A percentile compares a stretch with the other conserved stretches of the same genome.
phyloP scores from a whole-genome alignment of 2,888 invertebrate species.

The Acanthoscelides obtectus region DNA sequence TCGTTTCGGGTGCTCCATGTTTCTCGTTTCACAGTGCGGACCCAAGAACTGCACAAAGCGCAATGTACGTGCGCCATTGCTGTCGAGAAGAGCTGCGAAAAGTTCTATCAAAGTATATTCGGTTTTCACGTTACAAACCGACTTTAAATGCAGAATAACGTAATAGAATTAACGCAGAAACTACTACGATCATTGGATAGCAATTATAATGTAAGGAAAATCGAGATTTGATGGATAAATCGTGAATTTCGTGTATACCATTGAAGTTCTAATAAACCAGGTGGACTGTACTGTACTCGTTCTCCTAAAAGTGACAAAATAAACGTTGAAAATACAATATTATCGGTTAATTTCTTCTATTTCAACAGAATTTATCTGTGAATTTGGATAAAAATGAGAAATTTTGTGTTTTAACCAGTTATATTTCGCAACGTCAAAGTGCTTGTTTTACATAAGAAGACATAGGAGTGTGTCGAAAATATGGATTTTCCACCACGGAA shows the following conservation, averaged over 20 bases:
- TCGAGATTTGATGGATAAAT: constrained; percentile 31
- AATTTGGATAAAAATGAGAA: constrained; percentile 17
- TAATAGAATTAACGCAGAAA: constrained; percentile 90
- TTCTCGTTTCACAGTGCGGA: constrained; percentile 49
- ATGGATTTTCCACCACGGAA: neutral
- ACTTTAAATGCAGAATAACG: constrained; percentile 76
- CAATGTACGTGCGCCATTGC: constrained; percentile 51
- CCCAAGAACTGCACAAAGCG: constrained; percentile 48
- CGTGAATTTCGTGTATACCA: constrained; percentile 32
- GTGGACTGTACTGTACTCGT: constrained; percentile 40
- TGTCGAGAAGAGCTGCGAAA: constrained; percentile 47
- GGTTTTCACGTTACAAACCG: constrained; percentile 48
- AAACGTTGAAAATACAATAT: constrained; percentile 23
- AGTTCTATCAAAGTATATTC: constrained; percentile 46
- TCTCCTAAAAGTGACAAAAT: constrained; percentile 31
- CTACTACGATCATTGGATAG: constrained; percentile 95
- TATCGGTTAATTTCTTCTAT: constrained; percentile 22
- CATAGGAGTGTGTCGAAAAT: constrained; percentile 6
- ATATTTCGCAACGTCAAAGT: constrained; percentile 36
- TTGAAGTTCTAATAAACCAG: constrained; percentile 35
- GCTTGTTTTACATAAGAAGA: constrained; percentile 35
- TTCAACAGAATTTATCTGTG: constrained; percentile 14
- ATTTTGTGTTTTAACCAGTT: constrained; percentile 12
- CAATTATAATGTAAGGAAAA: constrained; percentile 93
- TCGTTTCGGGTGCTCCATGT: constrained; percentile 49